Base-by-base conservation (phyloP, 2,797 vertebrate species). In the Onychomys torridus region DNA sequence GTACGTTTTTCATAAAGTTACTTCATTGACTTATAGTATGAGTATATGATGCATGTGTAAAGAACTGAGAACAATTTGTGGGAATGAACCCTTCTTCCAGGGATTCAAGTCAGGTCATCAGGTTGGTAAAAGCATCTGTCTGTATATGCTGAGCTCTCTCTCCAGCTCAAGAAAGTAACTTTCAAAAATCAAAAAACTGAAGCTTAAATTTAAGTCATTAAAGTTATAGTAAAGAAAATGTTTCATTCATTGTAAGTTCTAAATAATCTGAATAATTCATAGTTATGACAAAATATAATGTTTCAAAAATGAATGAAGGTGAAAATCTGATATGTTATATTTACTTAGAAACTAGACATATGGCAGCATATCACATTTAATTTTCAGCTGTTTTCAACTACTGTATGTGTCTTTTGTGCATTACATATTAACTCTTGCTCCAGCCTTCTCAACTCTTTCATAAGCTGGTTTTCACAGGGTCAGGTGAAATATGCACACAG, bases 341-440 rank as follows among this genome's bases (percentile, higher is more conserved):
- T 86, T 43, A 86, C 37, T 84, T 85, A 92, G 37, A 90, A 94
- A 96, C 16, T 37, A 92, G 43, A 40, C 3, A 86, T 88, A 32
- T 0, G 1, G 29, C 52, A 57, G 11, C 57, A 1, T 49, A 19
- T 32, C 10, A 5, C 6, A 55, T 81, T 86, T 85, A 95, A 91
- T 90, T 87, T 83, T 55, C 12, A 87, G 29, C n/a, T 95, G 34
- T 78, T 92, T 95, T 90, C 27, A 94, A 73, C 49, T 93, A 63
- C 55, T 75, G 61, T 75, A 73, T 90, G 29, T 23, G 79, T 90
- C 32, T 77, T 88, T 94, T 91, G 32, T 73, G 29, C 25, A 90
- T 90, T 95, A 87, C 96, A 89, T 93, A 94, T 76, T 84, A 89
- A 55, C 34, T 61, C 81, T 79, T 43, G 13, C 25, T 83, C 27